Conservation (phyloP, 35 echinoderm and acorn worm genomes). For the Apostichopus parvimensis region DNA sequence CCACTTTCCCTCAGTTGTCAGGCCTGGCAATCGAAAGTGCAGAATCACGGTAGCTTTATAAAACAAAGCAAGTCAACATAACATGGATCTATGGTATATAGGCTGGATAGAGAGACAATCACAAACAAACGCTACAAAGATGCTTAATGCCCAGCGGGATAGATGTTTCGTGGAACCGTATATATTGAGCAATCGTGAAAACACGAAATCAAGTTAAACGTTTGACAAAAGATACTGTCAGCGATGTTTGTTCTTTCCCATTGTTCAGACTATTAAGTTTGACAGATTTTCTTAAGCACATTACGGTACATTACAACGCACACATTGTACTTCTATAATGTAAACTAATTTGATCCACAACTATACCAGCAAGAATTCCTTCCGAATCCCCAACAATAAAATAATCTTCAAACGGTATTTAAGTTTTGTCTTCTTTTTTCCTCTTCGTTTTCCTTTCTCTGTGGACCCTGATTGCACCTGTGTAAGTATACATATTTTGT, state of each 20-base stretch:
- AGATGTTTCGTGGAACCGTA: too few relatives aligned
- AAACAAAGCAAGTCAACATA: too few relatives aligned
- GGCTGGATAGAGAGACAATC: too few relatives aligned
- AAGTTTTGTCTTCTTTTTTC: background rate
- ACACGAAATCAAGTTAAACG: too few relatives aligned
- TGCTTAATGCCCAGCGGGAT: too few relatives aligned
- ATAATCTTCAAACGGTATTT: background rate
- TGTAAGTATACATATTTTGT: background rate
- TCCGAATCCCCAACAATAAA: too few relatives aligned
- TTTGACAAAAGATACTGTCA: background rate
- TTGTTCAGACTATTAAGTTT: background rate
- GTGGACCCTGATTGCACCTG: slow-evolving; percentile 15
- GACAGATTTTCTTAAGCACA: background rate
- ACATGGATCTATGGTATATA: too few relatives aligned
- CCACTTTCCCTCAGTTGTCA: too few relatives aligned
- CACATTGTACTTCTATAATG: background rate
- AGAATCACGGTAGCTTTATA: too few relatives aligned
- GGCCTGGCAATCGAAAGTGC: too few relatives aligned
- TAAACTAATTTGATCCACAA: background rate
- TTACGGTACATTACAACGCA: background rate
- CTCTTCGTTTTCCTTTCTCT: background rate
- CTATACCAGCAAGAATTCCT: background rate
- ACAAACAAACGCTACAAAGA: too few relatives aligned
- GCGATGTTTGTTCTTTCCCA: background rate
- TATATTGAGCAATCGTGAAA: too few relatives aligned